A percentile compares a stretch with the other conserved stretches of the same genome.
Conservation (phyloP, 2,888 invertebrate species). For the Craniophora ligustri region DNA sequence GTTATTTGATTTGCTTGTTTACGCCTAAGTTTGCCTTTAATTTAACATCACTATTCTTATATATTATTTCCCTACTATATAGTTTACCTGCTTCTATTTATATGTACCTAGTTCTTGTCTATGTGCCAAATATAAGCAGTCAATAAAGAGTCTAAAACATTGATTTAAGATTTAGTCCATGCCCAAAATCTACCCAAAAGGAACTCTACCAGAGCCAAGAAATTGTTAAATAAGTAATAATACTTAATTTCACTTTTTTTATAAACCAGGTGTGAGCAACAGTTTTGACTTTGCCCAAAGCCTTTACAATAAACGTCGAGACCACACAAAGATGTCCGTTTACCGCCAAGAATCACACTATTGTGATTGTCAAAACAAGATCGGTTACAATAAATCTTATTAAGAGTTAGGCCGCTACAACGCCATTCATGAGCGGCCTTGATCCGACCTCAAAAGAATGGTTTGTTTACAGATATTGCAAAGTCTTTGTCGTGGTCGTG, state of each 20-base stretch:
- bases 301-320: constrained; percentile 68
- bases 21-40: too few species aligned
- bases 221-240: too few species aligned
- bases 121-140: too few species aligned
- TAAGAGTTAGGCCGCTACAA: constrained; percentile 78
- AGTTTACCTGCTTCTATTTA: too few species aligned
- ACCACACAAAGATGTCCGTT: constrained; percentile 84
- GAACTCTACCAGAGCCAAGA: too few species aligned
- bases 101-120: too few species aligned
- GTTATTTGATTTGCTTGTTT: too few species aligned
- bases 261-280: constrained; percentile 76
- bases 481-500: constrained; percentile 69
- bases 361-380: constrained; percentile 88
- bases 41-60: too few species aligned
- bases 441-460: constrained; percentile 76
- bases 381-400: constrained; percentile 89
- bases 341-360: constrained; percentile 77
- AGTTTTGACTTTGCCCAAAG: constrained; percentile 75
- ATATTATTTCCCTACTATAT: too few species aligned
- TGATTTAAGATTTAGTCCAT: too few species aligned
- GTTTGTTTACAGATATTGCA: constrained; percentile 78
- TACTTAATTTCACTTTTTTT: constrained; percentile 47
- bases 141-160: too few species aligned
- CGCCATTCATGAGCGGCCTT: constrained; percentile 75
- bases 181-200: too few species aligned